Evolutionary conservation across 2,888 invertebrate genomes (phyloP).

Genomic region (Polyommatus icarus): DNA sequence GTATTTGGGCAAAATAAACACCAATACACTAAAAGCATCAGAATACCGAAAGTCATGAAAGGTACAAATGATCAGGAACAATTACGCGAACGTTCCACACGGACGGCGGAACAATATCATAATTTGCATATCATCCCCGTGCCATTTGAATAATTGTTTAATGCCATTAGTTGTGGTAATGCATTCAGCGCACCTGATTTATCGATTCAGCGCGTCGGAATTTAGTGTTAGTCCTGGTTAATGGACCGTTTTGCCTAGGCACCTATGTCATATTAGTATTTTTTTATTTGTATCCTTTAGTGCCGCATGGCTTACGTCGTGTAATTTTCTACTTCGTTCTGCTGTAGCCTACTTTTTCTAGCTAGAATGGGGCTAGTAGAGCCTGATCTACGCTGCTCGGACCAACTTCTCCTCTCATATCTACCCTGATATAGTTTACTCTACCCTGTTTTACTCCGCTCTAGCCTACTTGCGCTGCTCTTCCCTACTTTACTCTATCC

Average conservation of each 20-base stretch:
- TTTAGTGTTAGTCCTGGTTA: background rate
- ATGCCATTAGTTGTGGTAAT: constrained; percentile 54
- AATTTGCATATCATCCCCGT: constrained; percentile 60
- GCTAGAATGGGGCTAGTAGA: no score
- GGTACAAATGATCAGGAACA: constrained; percentile 38
- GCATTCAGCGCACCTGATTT: constrained; percentile 40
- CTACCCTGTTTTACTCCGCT: no score
- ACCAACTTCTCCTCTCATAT: no score
- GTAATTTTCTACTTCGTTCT: no score
- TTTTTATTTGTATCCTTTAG: background rate
- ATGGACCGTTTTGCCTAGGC: background rate
- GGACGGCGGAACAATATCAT: constrained; percentile 37
- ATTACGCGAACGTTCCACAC: constrained; percentile 40
- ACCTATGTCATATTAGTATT: background rate
- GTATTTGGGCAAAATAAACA: background rate
- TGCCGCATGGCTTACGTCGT: no score
- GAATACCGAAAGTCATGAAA: constrained; percentile 21
- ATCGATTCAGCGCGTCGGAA: constrained; percentile 31
- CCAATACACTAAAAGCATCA: background rate
- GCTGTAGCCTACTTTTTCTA: no score
- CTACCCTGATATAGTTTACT: no score
- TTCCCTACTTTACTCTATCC: no score
- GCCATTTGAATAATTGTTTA: constrained; percentile 73
- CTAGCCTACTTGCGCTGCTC: no score
- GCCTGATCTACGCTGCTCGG: no score